Conservation (phyloP, 2,797 vertebrate species). For the Neoniphon sammara region DNA sequence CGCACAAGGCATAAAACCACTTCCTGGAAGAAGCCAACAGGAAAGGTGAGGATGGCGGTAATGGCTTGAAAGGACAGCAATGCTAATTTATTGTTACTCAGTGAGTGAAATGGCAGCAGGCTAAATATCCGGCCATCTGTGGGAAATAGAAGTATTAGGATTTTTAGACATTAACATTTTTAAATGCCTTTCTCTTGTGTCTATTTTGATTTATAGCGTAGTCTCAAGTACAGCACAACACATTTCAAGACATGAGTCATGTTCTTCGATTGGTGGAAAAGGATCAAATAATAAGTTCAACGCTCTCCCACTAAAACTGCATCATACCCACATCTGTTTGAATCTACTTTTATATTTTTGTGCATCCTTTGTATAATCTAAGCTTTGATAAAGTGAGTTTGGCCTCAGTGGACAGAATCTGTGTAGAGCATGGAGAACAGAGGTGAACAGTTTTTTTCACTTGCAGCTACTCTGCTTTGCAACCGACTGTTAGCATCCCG, state of each 20-base stretch:
- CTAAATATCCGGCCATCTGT: not conserved
- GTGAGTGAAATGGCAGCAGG: not conserved
- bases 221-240: too few species aligned
- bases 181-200: not conserved
- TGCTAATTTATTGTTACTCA: not conserved
- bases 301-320: not conserved
- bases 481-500: not conserved
- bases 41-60: conserved; percentile 44
- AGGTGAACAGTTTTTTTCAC: not conserved
- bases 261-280: not conserved
- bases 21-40: conserved; percentile 29
- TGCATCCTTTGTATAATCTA: conserved; percentile 8
- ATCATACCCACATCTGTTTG: not conserved
- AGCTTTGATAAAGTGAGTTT: conserved; percentile 7
- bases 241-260: too few species aligned
- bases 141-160: not conserved
- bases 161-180: not conserved
- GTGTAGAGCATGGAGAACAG: not conserved
- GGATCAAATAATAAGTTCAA: conserved; percentile 2
- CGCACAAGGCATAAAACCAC: conserved; percentile 37
- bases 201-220: not conserved
- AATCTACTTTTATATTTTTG: not conserved
- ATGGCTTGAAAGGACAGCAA: not conserved
- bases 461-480: not conserved
- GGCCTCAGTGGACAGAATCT: conserved; percentile 11